phyloP scores from a whole-genome alignment of 2,113 vertebrate genomes.

The Alethe diademata region DNA sequence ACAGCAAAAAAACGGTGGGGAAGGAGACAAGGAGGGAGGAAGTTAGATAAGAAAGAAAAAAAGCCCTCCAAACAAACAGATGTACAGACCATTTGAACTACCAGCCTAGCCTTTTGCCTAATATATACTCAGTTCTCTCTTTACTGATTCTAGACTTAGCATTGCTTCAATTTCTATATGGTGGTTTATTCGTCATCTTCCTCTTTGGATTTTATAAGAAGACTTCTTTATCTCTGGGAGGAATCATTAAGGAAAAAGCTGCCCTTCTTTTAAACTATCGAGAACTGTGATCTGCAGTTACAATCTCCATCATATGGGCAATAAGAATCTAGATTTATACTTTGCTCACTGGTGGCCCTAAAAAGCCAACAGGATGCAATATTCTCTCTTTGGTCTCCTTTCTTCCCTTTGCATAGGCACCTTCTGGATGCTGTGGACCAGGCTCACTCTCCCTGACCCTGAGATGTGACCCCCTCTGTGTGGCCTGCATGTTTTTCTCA shows the following conservation, averaged over 20 bases:
- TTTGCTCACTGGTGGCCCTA: background rate
- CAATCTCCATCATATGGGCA: background rate
- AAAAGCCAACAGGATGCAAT: background rate
- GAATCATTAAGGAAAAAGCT: background rate
- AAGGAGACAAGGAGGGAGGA: background rate
- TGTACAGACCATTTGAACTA: background rate
- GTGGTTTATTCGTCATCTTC: background rate
- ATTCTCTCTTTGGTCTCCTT: background rate
- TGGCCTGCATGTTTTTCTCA: background rate
- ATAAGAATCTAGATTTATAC: background rate
- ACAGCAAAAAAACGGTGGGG: background rate
- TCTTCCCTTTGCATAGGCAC: background rate
- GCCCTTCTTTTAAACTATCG: background rate
- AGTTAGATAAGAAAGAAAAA: background rate
- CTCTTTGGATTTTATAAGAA: background rate
- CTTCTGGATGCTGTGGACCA: background rate
- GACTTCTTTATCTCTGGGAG: background rate
- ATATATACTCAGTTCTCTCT: background rate
- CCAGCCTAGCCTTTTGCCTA: background rate
- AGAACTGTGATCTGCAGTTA: background rate
- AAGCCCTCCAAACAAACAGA: background rate
- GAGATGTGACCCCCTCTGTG: background rate
- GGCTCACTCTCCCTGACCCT: background rate
- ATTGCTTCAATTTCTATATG: background rate
- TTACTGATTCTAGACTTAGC: background rate